Conservation (phyloP, 2,888 invertebrate species). For the Galeruca laticollis region DNA sequence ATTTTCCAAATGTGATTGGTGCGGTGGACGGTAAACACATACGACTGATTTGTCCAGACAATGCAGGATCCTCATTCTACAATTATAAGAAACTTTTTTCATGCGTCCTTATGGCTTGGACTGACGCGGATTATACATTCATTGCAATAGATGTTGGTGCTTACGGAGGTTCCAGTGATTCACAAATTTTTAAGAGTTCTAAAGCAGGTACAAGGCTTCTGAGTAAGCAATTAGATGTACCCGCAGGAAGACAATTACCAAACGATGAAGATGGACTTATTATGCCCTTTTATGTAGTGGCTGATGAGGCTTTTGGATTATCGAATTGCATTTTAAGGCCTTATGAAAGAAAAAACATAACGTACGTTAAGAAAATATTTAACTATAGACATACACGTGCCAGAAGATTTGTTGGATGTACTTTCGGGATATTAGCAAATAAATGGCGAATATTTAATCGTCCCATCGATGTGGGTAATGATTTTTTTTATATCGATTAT, state of each 20-base stretch:
- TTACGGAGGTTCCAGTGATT: constrained; percentile 35
- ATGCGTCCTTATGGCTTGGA: constrained; percentile 36
- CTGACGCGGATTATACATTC: constrained; percentile 38
- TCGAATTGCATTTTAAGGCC: constrained; percentile 34
- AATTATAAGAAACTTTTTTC: constrained; percentile 43
- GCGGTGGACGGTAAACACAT: constrained; percentile 36
- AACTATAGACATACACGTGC: constrained; percentile 24
- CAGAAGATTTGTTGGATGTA: constrained; percentile 28
- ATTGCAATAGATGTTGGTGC: constrained; percentile 34
- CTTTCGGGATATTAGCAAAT: constrained; percentile 37
- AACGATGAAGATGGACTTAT: constrained; percentile 2
- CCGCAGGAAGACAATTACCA: constrained; percentile 23
- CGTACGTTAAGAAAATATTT: constrained; percentile 15
- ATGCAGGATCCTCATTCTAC: constrained; percentile 34
- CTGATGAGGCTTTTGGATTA: constrained; percentile 40
- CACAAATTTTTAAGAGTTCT: constrained; percentile 29
- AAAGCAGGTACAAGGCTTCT: constrained; percentile 22
- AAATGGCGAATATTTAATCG: constrained; percentile 31
- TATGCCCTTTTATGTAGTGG: constrained; percentile 37
- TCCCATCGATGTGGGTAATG: background rate
- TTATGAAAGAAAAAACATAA: constrained; percentile 28
- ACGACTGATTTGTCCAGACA: constrained; percentile 7
- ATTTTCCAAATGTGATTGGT: no score
- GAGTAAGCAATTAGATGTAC: constrained; percentile 12
- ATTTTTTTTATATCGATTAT: constrained; percentile 7